Evolutionary conservation across 2,888 invertebrate species (phyloP), one percentile per base, ranked within the genome.

Genomic region (Microchrysa polita): DNA sequence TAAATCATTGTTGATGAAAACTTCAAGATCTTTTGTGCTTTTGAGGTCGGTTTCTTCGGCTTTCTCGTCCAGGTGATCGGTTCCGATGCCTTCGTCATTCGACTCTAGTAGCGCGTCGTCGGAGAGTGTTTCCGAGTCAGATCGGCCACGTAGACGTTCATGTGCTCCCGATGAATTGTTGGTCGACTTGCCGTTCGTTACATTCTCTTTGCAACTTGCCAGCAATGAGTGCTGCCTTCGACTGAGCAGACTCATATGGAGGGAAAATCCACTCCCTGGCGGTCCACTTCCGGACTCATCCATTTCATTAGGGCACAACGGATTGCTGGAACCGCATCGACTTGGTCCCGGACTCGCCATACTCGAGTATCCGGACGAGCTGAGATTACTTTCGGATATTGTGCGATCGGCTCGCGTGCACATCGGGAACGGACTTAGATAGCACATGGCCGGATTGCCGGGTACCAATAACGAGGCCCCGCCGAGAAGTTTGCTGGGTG

Each of bases 311-410:
- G 91, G 90, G 81, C 91, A 93, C 2, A 93, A 82, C 0, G 93
- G 93, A 82, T 93, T 93, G 80, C 91, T 93, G 0, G 93, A 93
- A 5, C 93, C 92, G 81, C 93, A 93, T 76, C 93, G 86, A 0
- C 93, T 93, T 4, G 93, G 92, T 0, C 93, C 93, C 0, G 93
- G 93, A 83, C 92, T 93, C 0, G 93, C 93, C 91, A 93, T 93
- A 1, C 93, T 93, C 77, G 93, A 93, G 82, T 94, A 94, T 9
- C 94, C 94, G 0, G 93, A 93, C 9, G 93, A 93, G 77, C 93
- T 93, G 53, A 94, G 86, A 82, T 94, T 94, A 1, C 93, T 93
- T 84, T 94, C 93, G 0, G 93, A 93, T 14, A 92, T 92, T 1
- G 91, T 92, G 78, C 93, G 88, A 80, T 92, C 92, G 14, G 90